Conservation (phyloP, 2,113 vertebrate species). For the Astur gentilis region DNA sequence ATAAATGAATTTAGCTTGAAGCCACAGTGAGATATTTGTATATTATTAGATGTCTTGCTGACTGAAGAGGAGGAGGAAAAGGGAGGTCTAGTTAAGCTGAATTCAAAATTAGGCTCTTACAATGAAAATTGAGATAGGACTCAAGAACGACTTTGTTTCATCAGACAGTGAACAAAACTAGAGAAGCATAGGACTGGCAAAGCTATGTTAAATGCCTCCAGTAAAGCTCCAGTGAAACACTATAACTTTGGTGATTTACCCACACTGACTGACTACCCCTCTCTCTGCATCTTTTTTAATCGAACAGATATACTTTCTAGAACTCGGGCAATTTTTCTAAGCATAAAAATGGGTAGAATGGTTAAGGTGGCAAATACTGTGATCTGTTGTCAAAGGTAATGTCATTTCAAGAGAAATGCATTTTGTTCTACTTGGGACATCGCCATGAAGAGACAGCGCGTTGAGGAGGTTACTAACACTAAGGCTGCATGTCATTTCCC, state of each 20-base stretch:
- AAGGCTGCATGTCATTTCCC: neutral
- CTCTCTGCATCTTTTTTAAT: neutral
- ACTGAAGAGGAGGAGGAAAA: neutral
- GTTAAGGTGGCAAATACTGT: neutral
- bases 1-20: neutral
- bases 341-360: no score
- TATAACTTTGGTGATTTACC: neutral
- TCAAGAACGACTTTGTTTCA: neutral
- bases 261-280: neutral
- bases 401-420: neutral
- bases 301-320: neutral
- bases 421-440: neutral
- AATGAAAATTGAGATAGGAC: neutral
- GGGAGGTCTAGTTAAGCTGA: neutral
- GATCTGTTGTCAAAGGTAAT: neutral
- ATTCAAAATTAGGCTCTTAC: neutral
- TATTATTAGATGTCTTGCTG: neutral
- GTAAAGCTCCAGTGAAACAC: neutral
- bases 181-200: neutral
- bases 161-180: neutral
- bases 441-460: neutral
- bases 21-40: neutral
- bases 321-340: neutral
- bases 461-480: neutral
- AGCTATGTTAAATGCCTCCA: neutral